These are phyloP conservation scores for Drosophila mayri DNA, from an alignment of 1,140 invertebrate species.

Conservation along the genomic window DNA sequence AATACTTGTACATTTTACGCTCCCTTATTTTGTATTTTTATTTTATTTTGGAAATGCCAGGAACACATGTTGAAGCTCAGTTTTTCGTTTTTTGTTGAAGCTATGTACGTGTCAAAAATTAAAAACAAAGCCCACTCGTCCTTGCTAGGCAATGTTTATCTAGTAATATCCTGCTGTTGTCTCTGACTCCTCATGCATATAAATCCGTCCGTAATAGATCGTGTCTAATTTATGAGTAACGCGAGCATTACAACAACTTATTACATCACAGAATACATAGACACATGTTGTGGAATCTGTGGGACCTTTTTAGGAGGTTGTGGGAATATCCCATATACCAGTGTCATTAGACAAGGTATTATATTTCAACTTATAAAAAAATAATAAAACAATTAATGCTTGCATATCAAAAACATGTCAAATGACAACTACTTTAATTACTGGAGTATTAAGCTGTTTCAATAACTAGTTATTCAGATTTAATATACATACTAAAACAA, in stretches of 20 bases:
- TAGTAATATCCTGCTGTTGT: constrained; percentile 41
- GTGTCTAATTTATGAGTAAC: constrained; percentile 71
- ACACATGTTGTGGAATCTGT: constrained; percentile 34
- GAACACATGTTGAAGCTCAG: constrained; percentile 55
- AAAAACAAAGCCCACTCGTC: constrained; percentile 51
- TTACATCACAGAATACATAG: constrained; percentile 30
- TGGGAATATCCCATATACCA: neutral
- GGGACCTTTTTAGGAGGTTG: constrained; percentile 3
- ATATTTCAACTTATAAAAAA: neutral
- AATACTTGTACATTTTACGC: constrained; percentile 41
- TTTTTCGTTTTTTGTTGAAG: constrained; percentile 7
- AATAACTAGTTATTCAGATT: neutral
- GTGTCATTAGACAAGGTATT: neutral
- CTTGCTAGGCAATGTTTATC: constrained; percentile 30
- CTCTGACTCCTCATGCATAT: constrained; percentile 47
- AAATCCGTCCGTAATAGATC: constrained; percentile 71
- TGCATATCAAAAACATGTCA: neutral
- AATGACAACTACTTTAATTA: neutral
- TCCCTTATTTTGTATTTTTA: constrained; percentile 13
- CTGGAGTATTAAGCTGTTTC: neutral
- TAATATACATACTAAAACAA: too few species aligned
- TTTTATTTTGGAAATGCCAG: constrained; percentile 56
- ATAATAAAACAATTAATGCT: neutral
- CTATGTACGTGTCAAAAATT: constrained; percentile 83
- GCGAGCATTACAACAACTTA: constrained; percentile 58